Evolutionary conservation across 2,888 invertebrate species (phyloP), one percentile per base, ranked within the genome.

Genomic region (Chrysodeixis includens): DNA sequence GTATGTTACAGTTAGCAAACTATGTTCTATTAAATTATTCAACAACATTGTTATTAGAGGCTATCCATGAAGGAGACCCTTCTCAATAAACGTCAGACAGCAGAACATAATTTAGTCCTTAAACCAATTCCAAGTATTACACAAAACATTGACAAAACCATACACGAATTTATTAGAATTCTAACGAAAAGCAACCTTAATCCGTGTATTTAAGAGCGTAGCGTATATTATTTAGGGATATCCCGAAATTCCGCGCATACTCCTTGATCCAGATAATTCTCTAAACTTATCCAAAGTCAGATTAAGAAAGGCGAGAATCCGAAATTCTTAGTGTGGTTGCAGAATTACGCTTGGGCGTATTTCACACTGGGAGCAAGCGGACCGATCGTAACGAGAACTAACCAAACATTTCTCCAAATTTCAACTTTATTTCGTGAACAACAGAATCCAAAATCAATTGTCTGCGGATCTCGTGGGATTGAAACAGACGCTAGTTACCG

Each of bases 191-290:
- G 57, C 64, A 46, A 76, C 76, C 56, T 59, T 73, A 67, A 78
- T 22, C 65, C 69, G 8, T 44, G 53, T 64, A 59, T 62, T 74
- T 69, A 67, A 68, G 69, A 69, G 46, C 58, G 59, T 57, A 66
- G 67, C 71, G 60, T 56, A 56, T 69, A 66, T 69, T 81, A 71
- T 81, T 69, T 71, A 71, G 67, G 63, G 55, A 66, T 63, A 71
- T 70, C 44, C 67, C 60, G 8, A 71, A 71, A 76, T 81, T 62
- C 68, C 63, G 51, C 56, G 75, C 76, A 74, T 75, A 72, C 62
- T 73, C 56, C 63, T 73, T 72, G 69, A 82, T 76, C 79, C 73
- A 76, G 71, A 78, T 82, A 81, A 83, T 83, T 75, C 77, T 78
- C 62, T 51, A 74, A 83, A 83, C 75, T 83, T 78, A 67, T 66